Evolutionary conservation across 1,140 invertebrate genomes (phyloP).

Genomic region (Matsumurasca onukii): DNA sequence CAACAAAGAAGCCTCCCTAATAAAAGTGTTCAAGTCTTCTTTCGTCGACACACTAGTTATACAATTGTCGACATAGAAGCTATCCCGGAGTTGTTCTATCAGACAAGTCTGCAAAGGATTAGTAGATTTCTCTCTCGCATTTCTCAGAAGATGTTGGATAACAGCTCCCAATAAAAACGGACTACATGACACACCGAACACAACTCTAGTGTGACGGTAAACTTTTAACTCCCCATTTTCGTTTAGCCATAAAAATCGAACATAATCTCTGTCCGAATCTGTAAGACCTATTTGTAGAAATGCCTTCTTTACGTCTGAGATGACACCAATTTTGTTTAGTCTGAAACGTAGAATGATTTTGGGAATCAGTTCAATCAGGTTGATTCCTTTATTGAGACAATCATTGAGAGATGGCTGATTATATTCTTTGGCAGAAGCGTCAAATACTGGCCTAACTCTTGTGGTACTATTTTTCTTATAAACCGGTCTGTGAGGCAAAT

Average conservation of each 20-base stretch:
- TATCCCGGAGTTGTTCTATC: neutral
- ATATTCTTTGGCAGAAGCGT: slow-evolving; percentile 1
- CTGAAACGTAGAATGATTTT: neutral
- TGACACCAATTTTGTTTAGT: neutral
- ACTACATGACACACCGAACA: neutral
- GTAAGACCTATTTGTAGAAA: neutral
- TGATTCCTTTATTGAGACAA: neutral
- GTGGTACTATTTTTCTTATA: slow-evolving; percentile 1
- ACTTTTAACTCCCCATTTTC: neutral
- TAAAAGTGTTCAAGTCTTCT: neutral
- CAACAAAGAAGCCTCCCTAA: neutral
- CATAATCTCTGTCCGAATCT: neutral
- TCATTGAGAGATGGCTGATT: neutral
- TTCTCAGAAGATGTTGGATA: neutral
- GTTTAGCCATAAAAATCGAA: neutral
- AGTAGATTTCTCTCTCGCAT: neutral
- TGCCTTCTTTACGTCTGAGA: neutral
- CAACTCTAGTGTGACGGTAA: neutral
- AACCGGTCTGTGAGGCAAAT: too few relatives aligned
- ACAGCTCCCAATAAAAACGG: slow-evolving; percentile 1
- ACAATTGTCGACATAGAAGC: slow-evolving; percentile 6
- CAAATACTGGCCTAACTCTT: neutral
- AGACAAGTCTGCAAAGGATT: neutral
- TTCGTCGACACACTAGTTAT: neutral
- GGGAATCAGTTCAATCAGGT: slow-evolving; percentile 1